phyloP scores from a whole-genome alignment of 2,797 vertebrate genomes.

The Glossophaga mutica region DNA sequence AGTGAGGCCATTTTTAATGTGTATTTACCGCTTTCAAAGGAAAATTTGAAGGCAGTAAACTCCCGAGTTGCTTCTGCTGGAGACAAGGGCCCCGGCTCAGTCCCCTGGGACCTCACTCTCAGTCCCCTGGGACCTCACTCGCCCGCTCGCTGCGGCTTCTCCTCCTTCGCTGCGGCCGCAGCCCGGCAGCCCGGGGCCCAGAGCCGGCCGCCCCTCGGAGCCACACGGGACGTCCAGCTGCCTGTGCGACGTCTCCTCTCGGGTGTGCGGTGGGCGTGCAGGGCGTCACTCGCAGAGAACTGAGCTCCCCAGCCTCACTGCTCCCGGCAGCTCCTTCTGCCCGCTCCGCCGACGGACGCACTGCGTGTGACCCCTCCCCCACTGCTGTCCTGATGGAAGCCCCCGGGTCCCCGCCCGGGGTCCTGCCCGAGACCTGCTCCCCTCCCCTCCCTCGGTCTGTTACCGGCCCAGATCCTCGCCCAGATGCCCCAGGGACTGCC shows the following conservation, averaged over 20 bases:
- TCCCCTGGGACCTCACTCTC: background rate
- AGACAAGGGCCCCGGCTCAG: background rate
- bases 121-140: background rate
- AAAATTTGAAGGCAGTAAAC: background rate
- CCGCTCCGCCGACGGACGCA: rapidly evolving
- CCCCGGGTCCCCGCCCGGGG: rapidly evolving
- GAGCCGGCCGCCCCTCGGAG: too few relatives aligned
- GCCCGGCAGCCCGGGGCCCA: background rate
- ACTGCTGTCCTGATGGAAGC: background rate
- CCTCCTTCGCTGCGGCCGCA: background rate
- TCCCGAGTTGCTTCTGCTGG: background rate
- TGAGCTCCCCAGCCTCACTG: background rate
- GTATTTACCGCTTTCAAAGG: background rate
- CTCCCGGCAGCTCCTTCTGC: background rate
- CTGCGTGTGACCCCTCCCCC: background rate
- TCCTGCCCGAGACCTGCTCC: background rate
- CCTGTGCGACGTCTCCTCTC: background rate
- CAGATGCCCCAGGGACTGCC: background rate
- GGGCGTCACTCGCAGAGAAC: too few relatives aligned
- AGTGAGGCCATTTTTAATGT: background rate
- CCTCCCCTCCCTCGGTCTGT: background rate
- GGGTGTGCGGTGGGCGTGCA: background rate
- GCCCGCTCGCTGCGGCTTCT: background rate
- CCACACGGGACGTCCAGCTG: background rate
- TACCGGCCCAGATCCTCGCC: background rate